phyloP scores from a whole-genome alignment of 2,797 vertebrate genomes.

The Tinamus major region DNA sequence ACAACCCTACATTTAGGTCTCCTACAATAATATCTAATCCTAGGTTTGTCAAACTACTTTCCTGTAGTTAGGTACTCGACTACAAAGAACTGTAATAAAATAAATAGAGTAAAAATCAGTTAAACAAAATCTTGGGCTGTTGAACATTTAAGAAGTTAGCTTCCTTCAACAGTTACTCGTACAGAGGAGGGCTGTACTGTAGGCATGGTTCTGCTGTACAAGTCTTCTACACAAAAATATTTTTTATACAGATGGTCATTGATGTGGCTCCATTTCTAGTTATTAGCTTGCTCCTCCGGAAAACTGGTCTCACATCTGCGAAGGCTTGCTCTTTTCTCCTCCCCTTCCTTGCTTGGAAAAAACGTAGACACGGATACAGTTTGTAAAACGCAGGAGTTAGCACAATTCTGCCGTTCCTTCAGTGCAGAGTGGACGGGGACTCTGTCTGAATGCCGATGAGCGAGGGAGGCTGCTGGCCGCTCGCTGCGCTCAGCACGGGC shows the following conservation, averaged over 20 bases:
- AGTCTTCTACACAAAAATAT: conserved; percentile 70
- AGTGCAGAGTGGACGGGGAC: conserved; percentile 89
- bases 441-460: conserved; percentile 89
- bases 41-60: conserved; percentile 74
- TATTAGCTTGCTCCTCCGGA: conserved; percentile 58
- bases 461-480: conserved; percentile 84
- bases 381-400: conserved; percentile 47
- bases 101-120: conserved; percentile 83
- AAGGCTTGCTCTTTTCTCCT: conserved; percentile 64
- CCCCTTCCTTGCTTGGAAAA: conserved; percentile 35
- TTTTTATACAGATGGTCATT: conserved; percentile 62
- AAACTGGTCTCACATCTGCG: conserved; percentile 44
- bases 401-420: conserved; percentile 71
- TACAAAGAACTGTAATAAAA: conserved; percentile 80
- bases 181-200: conserved; percentile 65
- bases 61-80: conserved; percentile 75
- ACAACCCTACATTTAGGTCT: conserved; percentile 55
- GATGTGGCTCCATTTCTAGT: conserved; percentile 8
- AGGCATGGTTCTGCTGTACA: conserved; percentile 70
- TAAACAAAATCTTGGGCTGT: conserved; percentile 73
- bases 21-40: conserved; percentile 67
- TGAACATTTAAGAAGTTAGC: conserved; percentile 73
- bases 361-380: conserved; percentile 30
- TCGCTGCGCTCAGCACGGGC: conserved; percentile 80
- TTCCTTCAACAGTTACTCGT: conserved; percentile 54